Base-by-base conservation (phyloP, 1,140 invertebrate species). In the Bradysia coprophila region DNA sequence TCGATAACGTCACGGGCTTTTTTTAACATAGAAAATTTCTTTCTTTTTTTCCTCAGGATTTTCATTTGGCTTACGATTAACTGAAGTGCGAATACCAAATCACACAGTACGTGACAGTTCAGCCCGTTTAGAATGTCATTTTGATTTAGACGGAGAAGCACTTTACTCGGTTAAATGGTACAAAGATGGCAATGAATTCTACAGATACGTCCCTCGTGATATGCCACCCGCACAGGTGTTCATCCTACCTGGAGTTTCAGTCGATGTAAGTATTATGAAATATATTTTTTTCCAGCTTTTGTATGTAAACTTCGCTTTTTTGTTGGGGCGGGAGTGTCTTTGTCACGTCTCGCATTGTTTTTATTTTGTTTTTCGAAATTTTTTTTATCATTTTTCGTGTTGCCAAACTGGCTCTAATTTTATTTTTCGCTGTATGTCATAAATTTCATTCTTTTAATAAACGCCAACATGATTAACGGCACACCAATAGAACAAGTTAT, bases 81-180 rank as follows among this genome's bases (percentile, higher is more conserved):
- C 75, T 50, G 69, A 76, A 50, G 66, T 79, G 37, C 61, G 69
- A 43, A 71, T 80, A 44, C 77, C 78, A 11, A 65, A 71, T 43
- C 73, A 76, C 56, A 75, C 78, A 48, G 69, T 72, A 45, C 61
- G 72, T 43, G 78, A 76, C 16, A 68, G 73, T 42, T 64, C 67
- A 43, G 68, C 71, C 21, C 57, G 55, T 40, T 59, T 80, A 46
- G 66, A 72, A 54, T 78, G 76, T 55, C 62, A 67, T 46, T 80
- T 73, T 55, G 65, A 75, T 54, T 61, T 79, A 53, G 76, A 79
- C 48, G 67, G 62, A 1, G 76, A 77, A 45, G 58, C 63, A 16
- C 68, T 85, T 20, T 85, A 84, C 55, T 80, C 79, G 4, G 76
- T 83, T 42, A 82, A 83, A 64, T 85, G 80, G 80, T 83, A 82